These are phyloP conservation scores for Netelia fuscicornis DNA, from an alignment of 2,888 invertebrate species.

Conservation along the genomic window DNA sequence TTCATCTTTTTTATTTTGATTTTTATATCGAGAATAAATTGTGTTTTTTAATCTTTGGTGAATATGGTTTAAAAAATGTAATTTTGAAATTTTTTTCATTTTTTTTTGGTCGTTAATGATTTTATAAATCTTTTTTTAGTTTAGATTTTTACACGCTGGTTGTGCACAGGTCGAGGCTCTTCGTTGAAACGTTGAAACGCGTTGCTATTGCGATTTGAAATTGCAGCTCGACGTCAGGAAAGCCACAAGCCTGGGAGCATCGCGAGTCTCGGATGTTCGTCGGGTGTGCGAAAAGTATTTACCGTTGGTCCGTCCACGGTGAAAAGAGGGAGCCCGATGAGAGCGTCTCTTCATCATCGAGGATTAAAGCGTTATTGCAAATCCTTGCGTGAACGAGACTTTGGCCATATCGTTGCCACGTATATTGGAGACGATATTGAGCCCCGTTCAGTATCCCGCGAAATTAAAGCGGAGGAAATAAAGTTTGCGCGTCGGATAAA, in stretches of 20 bases:
- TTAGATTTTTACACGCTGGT: no score
- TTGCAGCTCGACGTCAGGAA: not conserved
- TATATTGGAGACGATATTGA: conserved; percentile 38
- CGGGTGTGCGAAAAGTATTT: conserved; percentile 33
- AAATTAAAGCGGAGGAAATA: conserved; percentile 81
- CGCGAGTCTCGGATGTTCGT: not conserved
- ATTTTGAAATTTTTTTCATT: no score
- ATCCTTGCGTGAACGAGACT: conserved; percentile 73
- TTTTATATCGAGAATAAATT: not conserved
- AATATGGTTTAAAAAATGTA: no score
- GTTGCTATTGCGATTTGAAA: not conserved
- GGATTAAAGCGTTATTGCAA: conserved; percentile 83
- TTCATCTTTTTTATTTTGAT: not conserved
- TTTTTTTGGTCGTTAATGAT: no score
- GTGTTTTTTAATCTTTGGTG: not conserved
- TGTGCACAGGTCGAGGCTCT: not conserved
- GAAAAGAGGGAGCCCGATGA: conserved; percentile 70
- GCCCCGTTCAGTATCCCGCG: conserved; percentile 77
- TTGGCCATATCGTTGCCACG: conserved; percentile 61
- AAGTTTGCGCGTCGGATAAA: conserved; percentile 82
- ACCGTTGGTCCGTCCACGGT: conserved; percentile 13
- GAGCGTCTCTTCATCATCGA: conserved; percentile 78
- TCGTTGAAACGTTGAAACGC: not conserved
- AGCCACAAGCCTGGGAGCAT: not conserved
- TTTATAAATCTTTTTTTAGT: no score